Base-by-base conservation (phyloP, 2,113 vertebrate genomes). In the Xenus cinereus region DNA sequence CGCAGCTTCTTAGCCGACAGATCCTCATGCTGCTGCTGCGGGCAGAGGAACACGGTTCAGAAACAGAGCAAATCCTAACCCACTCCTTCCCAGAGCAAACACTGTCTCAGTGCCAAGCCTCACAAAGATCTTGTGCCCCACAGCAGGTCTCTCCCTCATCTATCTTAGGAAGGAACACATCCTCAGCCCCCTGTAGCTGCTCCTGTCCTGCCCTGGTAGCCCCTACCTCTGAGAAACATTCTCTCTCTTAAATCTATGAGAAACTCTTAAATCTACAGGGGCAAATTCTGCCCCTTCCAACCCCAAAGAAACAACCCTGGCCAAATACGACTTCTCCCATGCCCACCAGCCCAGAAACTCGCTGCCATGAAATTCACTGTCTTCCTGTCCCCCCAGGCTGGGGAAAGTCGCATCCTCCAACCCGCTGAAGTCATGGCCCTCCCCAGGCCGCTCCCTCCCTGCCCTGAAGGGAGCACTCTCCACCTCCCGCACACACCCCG, bases 11-110 rank as follows among this genome's bases (percentile, higher is more conserved):
- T 99, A 0, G 98, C 94, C 0, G 99, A 98, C 67, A 98, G 59
- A 76, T 99, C 99, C 71, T 99, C 99, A 5, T 98, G 98, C 17
- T 98, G 98, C 79, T 99, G 99, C 98, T 99, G 98, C 4, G 71
- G 75, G 63, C 60, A 73, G 12, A 69, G 23, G 19, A 11, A 37
- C 16, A 20, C 0, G 0, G 39, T 9, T 87, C 64, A 84, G 43
- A 80, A 39, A 59, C 45, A 3, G 12, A 8, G 8, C 6, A 23
- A 26, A 75, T 2, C 20, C 51, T 7, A 8, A 33, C 10, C 12
- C 11, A 2, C 14, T 30, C 50, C 71, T 53, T 28, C 48, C 22
- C 22, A 24, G 8, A 39, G 3, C 0, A 4, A 45, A 16, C 6
- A 2, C 1, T 3, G 15, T 2, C 28, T 51, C 54, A 39, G 28